Base-by-base conservation (phyloP, 1,140 invertebrate genomes). In the Helicoverpa armigera region DNA sequence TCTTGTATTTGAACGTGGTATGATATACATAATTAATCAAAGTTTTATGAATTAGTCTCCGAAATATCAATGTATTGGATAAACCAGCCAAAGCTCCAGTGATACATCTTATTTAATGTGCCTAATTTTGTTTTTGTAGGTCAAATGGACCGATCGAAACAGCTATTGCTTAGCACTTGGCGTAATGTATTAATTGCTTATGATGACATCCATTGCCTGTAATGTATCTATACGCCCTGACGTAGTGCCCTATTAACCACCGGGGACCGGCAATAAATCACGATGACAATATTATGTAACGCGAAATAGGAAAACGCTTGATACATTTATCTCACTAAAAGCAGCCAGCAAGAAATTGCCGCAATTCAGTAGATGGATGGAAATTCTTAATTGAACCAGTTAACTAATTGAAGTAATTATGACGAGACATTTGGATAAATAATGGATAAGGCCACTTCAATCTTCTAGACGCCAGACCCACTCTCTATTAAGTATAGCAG, bases 331-430 rank as follows among this genome's bases (percentile, higher is more conserved):
- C 75, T 77, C 61, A 53, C 61, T 77, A 77, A 77, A 75, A 53
- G n/a, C 60, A 43, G 23, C 63, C 65, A 69, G 43, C 31, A 79
- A 79, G 76, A 53, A 70, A 79, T 79, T 58, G 76, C 53, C 76
- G 13, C 76, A 58, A 79, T 70, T 79, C 65, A 7, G 9, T 60
- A 74, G 79, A 80, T 65, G 29, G 29, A 73, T 65, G 74, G 43
- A 74, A 82, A 79, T 60, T 75, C 79, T 75, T 75, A 81, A 81
- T 81, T 81, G 69, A 74, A 82, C 60, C 60, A 78, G 70, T 74
- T 79, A 82, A 82, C 69, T 82, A 82, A 82, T 82, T 82, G 81
- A 35, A 58, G 35, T 82, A 82, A 82, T 82, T 82, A 78, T 82
- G 75, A 82, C 67, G 29, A 65, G 69, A 78, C 81, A 63, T 78